Conservation (phyloP, 2,888 invertebrate species). For the Trachelus iudaicus region DNA sequence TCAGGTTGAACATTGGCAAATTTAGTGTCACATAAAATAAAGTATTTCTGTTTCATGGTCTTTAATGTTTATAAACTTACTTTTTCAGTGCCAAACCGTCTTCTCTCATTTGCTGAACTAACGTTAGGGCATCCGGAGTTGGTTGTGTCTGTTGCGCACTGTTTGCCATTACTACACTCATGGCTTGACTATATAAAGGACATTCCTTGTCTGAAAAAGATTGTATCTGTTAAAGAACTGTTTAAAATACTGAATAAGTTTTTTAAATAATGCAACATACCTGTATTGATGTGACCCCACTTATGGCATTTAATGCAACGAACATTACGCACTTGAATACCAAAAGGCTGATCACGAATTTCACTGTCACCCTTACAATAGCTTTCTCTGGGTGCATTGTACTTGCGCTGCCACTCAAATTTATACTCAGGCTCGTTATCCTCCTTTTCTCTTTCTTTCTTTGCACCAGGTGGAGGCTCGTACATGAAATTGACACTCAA, state of each 20-base stretch:
- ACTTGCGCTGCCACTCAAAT: conserved; percentile 99
- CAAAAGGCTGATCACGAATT: conserved; percentile 98
- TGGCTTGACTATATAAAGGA: conserved; percentile 87
- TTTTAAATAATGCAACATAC: conserved; percentile 57
- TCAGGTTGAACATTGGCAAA: conserved; percentile 4
- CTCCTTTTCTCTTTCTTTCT: conserved; percentile 90
- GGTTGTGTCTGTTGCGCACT: conserved; percentile 71
- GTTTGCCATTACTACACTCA: conserved; percentile 81
- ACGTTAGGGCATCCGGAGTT: conserved; percentile 76
- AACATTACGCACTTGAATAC: conserved; percentile 96
- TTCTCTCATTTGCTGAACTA: conserved; percentile 92
- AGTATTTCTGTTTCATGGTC: conserved; percentile 47
- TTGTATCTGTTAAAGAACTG: not conserved
- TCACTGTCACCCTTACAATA: conserved; percentile 98
- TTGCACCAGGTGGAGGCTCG: conserved; percentile 97
- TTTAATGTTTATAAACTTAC: conserved; percentile 66
- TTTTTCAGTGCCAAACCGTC: conserved; percentile 91
- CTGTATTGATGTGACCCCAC: conserved; percentile 98
- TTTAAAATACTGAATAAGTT: conserved; percentile 8
- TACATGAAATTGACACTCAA: conserved; percentile 99
- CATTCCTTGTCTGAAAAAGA: conserved; percentile 87
- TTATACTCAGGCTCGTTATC: conserved; percentile 97
- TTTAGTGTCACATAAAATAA: conserved; percentile 9
- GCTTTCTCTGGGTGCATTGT: conserved; percentile 98
- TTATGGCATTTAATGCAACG: conserved; percentile 99